These are phyloP conservation scores for Acanthurus tractus DNA, from an alignment of 2,797 vertebrate species.

Conservation along the genomic window DNA sequence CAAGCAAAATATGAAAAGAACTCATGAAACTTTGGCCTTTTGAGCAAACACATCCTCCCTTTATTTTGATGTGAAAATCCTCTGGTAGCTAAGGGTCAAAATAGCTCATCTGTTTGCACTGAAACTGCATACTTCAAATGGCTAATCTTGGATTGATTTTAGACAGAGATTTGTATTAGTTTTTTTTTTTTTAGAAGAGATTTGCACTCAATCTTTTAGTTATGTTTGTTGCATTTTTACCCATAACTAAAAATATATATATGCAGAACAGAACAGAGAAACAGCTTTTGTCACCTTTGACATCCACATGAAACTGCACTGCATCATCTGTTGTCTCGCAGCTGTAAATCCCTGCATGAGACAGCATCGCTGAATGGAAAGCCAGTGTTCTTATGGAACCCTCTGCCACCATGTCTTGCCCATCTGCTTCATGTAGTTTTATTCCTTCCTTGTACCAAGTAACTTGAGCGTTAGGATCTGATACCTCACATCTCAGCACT, in stretches of 20 bases:
- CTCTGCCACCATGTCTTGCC: conserved; percentile 79
- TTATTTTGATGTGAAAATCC: no score
- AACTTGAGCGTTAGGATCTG: conserved; percentile 77
- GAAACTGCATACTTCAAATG: no score
- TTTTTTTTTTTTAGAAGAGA: no score
- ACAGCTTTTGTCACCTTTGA: conserved; percentile 87
- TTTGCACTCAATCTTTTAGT: no score
- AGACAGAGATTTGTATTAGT: no score
- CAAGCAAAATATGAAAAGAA: no score
- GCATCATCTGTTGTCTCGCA: conserved; percentile 81
- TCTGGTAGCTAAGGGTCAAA: no score
- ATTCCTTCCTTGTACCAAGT: conserved; percentile 87
- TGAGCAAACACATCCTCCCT: no score
- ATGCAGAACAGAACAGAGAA: conserved; percentile 25
- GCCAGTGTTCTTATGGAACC: conserved; percentile 80
- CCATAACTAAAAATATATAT: not conserved
- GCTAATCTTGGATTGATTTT: no score
- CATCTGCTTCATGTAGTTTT: conserved; percentile 73
- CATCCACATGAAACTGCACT: conserved; percentile 83
- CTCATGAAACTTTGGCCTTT: no score
- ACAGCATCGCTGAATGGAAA: conserved; percentile 73
- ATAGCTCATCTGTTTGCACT: no score
- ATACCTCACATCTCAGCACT: conserved; percentile 77
- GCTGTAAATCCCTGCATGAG: conserved; percentile 81
- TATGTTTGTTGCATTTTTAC: not conserved